Percentiles rank a stretch among this genome's conserved stretches.
These are phyloP conservation scores for Drosophila nigricruria DNA, from an alignment of 2,888 invertebrate genomes.

Conservation along the genomic window DNA sequence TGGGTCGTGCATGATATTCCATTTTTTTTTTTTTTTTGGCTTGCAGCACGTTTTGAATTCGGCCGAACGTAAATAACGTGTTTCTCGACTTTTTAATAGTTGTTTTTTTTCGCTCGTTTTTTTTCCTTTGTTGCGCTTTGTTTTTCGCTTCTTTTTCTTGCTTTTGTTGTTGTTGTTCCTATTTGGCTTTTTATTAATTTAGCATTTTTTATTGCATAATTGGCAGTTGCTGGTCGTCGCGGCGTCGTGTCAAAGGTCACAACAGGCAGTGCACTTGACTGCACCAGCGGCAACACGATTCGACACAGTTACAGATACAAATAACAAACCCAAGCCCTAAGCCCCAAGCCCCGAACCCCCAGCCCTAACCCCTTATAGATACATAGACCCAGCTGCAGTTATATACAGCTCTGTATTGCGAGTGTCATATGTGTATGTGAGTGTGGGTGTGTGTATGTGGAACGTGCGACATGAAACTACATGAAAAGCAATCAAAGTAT, in stretches of 20 bases:
- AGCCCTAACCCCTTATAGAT: not conserved
- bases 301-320: slow-evolving; percentile 19
- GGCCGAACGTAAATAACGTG: slow-evolving; percentile 56
- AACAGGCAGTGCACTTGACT: slow-evolving; percentile 43
- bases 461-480: slow-evolving; percentile 45
- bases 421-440: not conserved
- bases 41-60: slow-evolving; percentile 57
- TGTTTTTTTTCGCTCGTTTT: slow-evolving; percentile 7
- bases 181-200: slow-evolving; percentile 58
- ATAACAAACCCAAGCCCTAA: not conserved
- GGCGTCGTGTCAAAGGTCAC: slow-evolving; percentile 51
- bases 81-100: slow-evolving; percentile 53
- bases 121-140: slow-evolving; percentile 9
- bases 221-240: slow-evolving; percentile 55
- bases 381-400: slow-evolving; percentile 6
- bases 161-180: slow-evolving; percentile 19
- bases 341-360: not conserved
- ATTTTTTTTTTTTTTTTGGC: slow-evolving; percentile 3
- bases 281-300: slow-evolving; percentile 24
- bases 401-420: slow-evolving; percentile 8
- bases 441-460: slow-evolving; percentile 6
- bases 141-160: not conserved
- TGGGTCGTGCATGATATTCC: not conserved
- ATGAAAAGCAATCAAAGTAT: slow-evolving; percentile 68
- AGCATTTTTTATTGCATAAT: slow-evolving; percentile 66